Conservation (phyloP, 2,113 vertebrate genomes). For the Rousettus leschenaultii region DNA sequence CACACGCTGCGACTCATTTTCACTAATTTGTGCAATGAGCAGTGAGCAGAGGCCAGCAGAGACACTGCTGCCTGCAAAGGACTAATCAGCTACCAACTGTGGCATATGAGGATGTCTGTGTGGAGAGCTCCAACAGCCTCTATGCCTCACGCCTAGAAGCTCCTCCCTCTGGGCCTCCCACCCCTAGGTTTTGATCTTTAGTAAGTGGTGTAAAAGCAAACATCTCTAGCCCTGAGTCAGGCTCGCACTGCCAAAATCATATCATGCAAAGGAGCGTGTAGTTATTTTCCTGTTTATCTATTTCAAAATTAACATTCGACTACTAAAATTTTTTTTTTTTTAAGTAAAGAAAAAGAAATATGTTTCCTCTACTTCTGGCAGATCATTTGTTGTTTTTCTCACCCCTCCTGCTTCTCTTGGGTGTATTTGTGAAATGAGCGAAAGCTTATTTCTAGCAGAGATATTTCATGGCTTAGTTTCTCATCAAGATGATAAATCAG, state of each 20-base stretch:
- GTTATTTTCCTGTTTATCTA: conserved; percentile 61
- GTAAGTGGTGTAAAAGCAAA: conserved; percentile 38
- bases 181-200: conserved; percentile 52
- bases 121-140: not conserved
- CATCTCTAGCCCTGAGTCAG: conserved; percentile 17
- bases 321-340: conserved; percentile 52
- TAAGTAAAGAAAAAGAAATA: conserved; percentile 51
- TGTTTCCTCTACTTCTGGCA: conserved; percentile 63
- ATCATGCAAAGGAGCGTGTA: not conserved
- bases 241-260: conserved; percentile 8
- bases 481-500: conserved; percentile 69
- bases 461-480: conserved; percentile 62
- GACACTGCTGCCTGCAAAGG: conserved; percentile 45
- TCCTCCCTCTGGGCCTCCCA: conserved; percentile 22
- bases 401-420: conserved; percentile 59
- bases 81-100: conserved; percentile 51
- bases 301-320: conserved; percentile 68
- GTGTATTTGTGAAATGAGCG: conserved; percentile 55
- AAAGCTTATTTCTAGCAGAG: conserved; percentile 67
- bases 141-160: not conserved
- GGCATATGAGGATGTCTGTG: not conserved
- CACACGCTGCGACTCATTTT: conserved; percentile 63
- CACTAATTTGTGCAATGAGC: conserved; percentile 67
- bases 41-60: conserved; percentile 45
- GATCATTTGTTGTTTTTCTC: conserved; percentile 69